Conservation (phyloP, 2,888 invertebrate genomes). For the Nezara viridula region DNA sequence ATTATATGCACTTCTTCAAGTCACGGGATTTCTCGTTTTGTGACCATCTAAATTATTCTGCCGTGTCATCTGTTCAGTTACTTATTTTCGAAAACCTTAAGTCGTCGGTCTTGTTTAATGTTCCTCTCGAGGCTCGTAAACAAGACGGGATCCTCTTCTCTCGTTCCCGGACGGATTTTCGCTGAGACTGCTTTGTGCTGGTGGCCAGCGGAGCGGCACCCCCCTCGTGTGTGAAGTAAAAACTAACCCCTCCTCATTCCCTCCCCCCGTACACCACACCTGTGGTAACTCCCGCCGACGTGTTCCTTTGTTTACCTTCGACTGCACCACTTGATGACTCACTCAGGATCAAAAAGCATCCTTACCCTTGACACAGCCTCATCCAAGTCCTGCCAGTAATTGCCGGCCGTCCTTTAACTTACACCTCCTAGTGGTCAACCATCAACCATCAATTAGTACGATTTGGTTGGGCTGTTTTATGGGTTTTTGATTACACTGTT, state of each 20-base stretch:
- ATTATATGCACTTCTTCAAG: no score
- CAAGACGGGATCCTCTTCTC: not conserved
- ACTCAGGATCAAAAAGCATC: slow-evolving; percentile 50
- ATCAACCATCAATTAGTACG: not conserved
- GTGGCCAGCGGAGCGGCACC: slow-evolving; percentile 49
- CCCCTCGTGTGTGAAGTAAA: slow-evolving; percentile 50
- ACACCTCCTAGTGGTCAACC: not conserved
- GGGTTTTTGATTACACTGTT: slow-evolving; percentile 35
- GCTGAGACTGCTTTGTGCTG: slow-evolving; percentile 24
- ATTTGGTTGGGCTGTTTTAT: not conserved
- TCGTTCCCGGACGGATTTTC: not conserved
- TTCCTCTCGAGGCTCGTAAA: not conserved
- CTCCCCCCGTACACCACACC: not conserved
- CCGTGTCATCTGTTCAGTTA: no score
- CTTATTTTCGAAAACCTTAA: no score
- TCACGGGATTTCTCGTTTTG: no score
- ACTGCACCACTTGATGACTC: slow-evolving; percentile 58
- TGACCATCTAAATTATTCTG: no score
- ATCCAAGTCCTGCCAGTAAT: not conserved
- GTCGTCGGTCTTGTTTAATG: not conserved
- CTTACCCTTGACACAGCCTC: not conserved
- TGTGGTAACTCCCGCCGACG: not conserved
- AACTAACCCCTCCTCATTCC: slow-evolving; percentile 17
- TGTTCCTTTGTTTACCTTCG: slow-evolving; percentile 56
- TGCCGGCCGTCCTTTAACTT: not conserved